Base-by-base conservation (phyloP, 2,113 vertebrate genomes). In the Macquaria ambigua region DNA sequence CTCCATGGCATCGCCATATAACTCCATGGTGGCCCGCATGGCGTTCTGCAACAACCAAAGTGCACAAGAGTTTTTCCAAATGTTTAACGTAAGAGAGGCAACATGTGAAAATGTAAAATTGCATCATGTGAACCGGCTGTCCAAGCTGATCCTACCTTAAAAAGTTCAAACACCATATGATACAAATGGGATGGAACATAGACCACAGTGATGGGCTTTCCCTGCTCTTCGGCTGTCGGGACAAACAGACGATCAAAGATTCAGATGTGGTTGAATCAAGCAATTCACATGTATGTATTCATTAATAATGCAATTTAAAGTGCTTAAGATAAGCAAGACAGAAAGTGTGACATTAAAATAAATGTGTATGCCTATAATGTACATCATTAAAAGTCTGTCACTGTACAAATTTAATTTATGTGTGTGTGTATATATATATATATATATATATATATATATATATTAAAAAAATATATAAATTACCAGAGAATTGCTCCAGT, bases 151-250 rank as follows among this genome's bases (percentile, higher is more conserved):
- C 80, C 53, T 94, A 99, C 98, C 98, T 99, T 99, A 93, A 99
- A 99, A 88, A 99, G 97, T 93, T 99, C 98, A 92, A 99, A 99
- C 90, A 99, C 96, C 98, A 99, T 99, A 92, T 99, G 98, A 93
- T 99, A 99, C 85, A 99, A 95, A 94, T 99, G 98, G 23, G 98
- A 99, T 37, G 98, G 98, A 69, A 99, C 98, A 55, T 99, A 99
- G 46, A 99, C 98, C 95, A 99, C 95, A 66, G 96, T 96, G 92
- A 97, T 94, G 79, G 97, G 96, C 25, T 96, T 97, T 76, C 91
- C 97, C 81, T 95, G 89, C 77, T 97, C 97, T 95, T 98, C 96
- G 81, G 76, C 98, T 99, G 94, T 77, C 92, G 82, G 91, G 79
- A 93, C 79, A 94, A 81, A 77, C 55, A 48, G 4, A 79, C 2